Base-by-base conservation (phyloP, 2,797 vertebrate species). In the Eulemur coronatus region DNA sequence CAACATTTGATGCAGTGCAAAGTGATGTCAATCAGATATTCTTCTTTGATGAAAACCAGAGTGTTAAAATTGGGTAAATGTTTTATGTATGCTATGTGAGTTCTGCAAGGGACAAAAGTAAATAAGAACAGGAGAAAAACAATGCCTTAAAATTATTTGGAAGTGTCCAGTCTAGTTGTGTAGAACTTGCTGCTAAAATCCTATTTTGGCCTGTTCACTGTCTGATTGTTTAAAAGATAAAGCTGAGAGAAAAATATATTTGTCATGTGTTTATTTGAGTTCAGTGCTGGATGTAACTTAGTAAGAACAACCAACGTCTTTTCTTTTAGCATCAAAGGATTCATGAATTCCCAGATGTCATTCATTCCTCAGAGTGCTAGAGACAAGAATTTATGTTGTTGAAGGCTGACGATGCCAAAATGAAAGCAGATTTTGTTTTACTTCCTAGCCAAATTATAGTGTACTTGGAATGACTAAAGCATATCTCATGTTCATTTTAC, bases 401-500 rank as follows among this genome's bases (percentile, higher is more conserved):
- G 76, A 91, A 97, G 30, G 4, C 67, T 93, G 69, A 63, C 65
- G 33, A 46, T 52, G 33, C 87, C 92, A 85, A 89, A 92, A 90
- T 59, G 55, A 85, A 97, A 97, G 50, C 92, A 89, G 78, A 92
- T 95, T 97, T 96, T 91, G 41, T 89, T 96, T 96, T 90, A 38
- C 30, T 85, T 92, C 92, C 92, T 96, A 92, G 92, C 35, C 88
- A 96, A 92, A 91, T 96, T 76, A 33, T 41, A 76, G 59, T 89
- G 86, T 73, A 30, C 26, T 96, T 82, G 14, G 15, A 80, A 38
- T 73, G 57, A 87, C 61, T 87, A 82, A 95, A 94, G 65, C 72
- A 7, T 90, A 59, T 87, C 65, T 93, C 55, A 80, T 82, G 95
- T 93, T 96, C 41, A 12, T 84, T 96, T 87, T 84, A 61, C 92